Evolutionary conservation across 2,113 vertebrate species (phyloP), one percentile per base, ranked within the genome.

Genomic region (Agelaius tricolor): DNA sequence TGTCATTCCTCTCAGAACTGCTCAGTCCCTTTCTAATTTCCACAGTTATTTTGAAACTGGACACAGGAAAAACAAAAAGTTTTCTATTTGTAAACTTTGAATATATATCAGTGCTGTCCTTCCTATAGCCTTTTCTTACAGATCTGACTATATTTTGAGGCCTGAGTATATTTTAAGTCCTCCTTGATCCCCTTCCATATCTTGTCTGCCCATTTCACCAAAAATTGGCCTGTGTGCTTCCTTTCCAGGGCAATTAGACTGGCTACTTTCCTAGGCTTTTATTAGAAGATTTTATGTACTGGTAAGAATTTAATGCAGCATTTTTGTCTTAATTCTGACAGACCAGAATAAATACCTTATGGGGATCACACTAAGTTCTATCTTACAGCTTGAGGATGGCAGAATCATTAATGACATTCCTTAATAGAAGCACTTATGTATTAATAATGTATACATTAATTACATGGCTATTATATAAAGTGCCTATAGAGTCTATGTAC

Each of bases 381-480:
- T 52, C 91, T 77, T 93, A 90, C 82, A 83, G 82, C 63, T 90
- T 84, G 61, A 75, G 39, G 52, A 96, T 52, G 82, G 82, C 87
- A 87, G 67, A 75, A 95, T 96, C 91, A 94, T 94, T 95, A 96
- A 94, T 74, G 89, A 96, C 51, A 88, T 90, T 63, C 80, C 92
- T 93, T 95, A 95, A 97, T 71, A 97, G 85, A 93, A 93, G 81
- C 84, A 96, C 71, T 93, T 96, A 51, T 89, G 83, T 94, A 96
- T 97, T 91, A 93, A 97, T 96, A 96, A 96, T 93, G 79, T 91
- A 96, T 96, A 71, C 57, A 78, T 92, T 96, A 96, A 97, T 95
- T 96, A 96, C 93, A 93, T 91, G 92, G 85, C 95, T 97, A 97
- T 97, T 95, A 92, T 84, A 96, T 95, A 94, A 97, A 97, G 90